Conservation (phyloP, 2,888 invertebrate species). For the Herminia tarsipennalis region DNA sequence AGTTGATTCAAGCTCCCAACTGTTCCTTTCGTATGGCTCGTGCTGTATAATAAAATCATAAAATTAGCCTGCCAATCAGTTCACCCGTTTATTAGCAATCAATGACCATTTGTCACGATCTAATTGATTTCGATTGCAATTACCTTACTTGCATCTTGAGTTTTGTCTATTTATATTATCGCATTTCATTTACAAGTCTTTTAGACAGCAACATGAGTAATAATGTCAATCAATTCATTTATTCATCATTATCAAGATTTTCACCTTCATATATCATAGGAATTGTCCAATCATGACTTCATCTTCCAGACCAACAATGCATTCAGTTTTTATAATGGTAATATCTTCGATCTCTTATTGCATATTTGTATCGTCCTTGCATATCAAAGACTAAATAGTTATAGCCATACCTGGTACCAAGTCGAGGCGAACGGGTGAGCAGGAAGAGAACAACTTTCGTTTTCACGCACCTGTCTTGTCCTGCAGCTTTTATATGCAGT, state of each 20-base stretch:
- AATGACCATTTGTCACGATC: conserved; percentile 16
- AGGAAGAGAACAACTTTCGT: conserved; percentile 86
- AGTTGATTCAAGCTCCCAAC: conserved; percentile 68
- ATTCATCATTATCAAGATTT: too few relatives aligned
- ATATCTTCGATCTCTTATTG: conserved; percentile 39
- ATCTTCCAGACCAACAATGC: conserved; percentile 8
- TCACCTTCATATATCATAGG: too few relatives aligned
- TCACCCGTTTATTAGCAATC: conserved; percentile 16
- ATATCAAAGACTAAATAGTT: conserved; percentile 54
- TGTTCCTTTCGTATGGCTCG: conserved; percentile 73
- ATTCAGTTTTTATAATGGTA: conserved; percentile 19
- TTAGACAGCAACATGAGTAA: too few relatives aligned
- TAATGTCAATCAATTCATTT: too few relatives aligned
- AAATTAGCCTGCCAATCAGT: conserved; percentile 42
- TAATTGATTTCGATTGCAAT: conserved; percentile 16
- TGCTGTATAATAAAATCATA: conserved; percentile 47
- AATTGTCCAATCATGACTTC: too few relatives aligned
- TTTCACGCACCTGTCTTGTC: conserved; percentile 83
- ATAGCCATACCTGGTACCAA: conserved; percentile 54
- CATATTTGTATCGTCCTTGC: conserved; percentile 48
- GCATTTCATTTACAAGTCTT: too few relatives aligned
- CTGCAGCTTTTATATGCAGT: conserved; percentile 64
- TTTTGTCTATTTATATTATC: too few relatives aligned
- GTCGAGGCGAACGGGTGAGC: conserved; percentile 77
- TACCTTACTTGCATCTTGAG: too few relatives aligned